Base-by-base conservation (phyloP, 2,113 vertebrate genomes). In the Nanger granti region DNA sequence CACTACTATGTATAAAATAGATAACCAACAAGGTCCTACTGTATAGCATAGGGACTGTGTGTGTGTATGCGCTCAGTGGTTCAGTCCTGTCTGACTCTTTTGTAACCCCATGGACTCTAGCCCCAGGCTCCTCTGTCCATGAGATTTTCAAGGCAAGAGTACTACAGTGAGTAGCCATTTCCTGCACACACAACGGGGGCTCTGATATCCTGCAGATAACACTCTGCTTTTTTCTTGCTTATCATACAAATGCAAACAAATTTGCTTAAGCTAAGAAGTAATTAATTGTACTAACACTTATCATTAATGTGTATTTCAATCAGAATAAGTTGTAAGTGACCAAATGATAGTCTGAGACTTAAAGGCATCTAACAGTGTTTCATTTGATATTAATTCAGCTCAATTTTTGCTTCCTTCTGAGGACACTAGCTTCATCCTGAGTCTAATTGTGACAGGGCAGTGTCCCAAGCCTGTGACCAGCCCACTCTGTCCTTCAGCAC, bases 241-340 rank as follows among this genome's bases (percentile, higher is more conserved):
- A 22, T 87, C 52, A 54, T 59, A 66, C 29, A 88, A 79, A 84
- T 47, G 13, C 29, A 86, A n/a, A 47, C 41, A 85, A 85, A 97
- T 89, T 89, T 94, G 41, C 84, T 88, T 91, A 91, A 93, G 31
- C 87, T 87, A 85, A 92, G 41, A 64, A 93, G 34, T 94, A 69
- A 66, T 86, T 92, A 60, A 54, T 49, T 87, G 14, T 24, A 55
- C 24, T 86, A 89, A 22, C 52, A 85, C 24, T 57, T 87, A 69
- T 90, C 44, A 60, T 60, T 92, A 24, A 82, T 59, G 37, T 41
- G 28, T 86, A 83, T 49, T 82, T 31, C 44, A 90, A n/a, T 54
- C 92, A 93, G 49, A 80, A 29, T 34, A 87, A 14, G n/a, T 8
- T 87, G 60, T 60, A 94, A 62, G 57, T 31, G 59, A 73, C 7